Base-by-base conservation (phyloP, 2,888 invertebrate species). In the Drosophila lacicola region DNA sequence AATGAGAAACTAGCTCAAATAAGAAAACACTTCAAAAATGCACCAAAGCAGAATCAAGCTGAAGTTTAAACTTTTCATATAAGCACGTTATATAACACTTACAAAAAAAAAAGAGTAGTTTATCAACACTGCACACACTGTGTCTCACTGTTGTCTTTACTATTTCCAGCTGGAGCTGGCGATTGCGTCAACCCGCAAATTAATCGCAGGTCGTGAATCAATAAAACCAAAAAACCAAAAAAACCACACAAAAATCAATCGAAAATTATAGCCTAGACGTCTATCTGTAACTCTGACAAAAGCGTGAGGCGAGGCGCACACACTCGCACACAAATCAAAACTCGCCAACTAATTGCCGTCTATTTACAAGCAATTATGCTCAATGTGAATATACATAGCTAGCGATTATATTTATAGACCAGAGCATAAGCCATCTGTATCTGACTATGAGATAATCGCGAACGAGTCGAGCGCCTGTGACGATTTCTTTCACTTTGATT, bases 401-500 rank as follows among this genome's bases (percentile, higher is more conserved):
- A 9, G 8, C 3, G 3, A 13, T 2, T 50, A 11, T 6, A 49
- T n/a, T 9, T 11, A 17, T 19, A 42, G 9, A 14, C 17, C 41
- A 10, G 19, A 8, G 19, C 8, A 19, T 17, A 36, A 11, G 10
- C 9, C 17, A 29, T 8, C 14, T 41, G 41, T 14, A 50, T 21
- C 64, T 58, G 19, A 2, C 19, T 56, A 65, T 65, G 82, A 74
- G 78, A 72, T 84, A 83, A 83, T 82, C 80, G 70, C 78, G 69
- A 45, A 8, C 34, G 42, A 11, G 19, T 34, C 44, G 11, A 19
- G 37, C 25, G 34, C 34, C 34, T 44, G 50, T 57, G 73, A 65
- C 61, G 66, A 65, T 56, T 77, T 82, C 84, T 85, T 85, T 85
- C 85, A 77, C 82, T 77, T 73, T 61, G 73, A 74, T 79, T 78